These are phyloP conservation scores for Sebastes baramenuke DNA, from an alignment of 2,797 vertebrate genomes.

Conservation along the genomic window DNA sequence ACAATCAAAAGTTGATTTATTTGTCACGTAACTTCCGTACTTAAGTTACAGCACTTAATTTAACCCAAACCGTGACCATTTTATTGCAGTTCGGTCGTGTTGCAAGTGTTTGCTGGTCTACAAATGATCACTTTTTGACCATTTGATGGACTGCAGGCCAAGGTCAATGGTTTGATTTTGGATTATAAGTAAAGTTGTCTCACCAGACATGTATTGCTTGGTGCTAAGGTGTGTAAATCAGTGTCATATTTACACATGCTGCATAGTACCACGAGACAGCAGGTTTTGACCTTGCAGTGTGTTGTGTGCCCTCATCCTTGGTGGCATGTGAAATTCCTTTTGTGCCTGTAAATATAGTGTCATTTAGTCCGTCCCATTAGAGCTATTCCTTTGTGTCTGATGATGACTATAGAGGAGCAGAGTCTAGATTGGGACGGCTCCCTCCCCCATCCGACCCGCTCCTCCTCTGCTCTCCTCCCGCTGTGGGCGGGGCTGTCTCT, in stretches of 20 bases:
- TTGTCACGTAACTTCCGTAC: too few species aligned
- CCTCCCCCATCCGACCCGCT: constrained; percentile 61
- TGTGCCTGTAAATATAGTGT: background rate
- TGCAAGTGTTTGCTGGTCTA: background rate
- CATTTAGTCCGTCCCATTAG: constrained; percentile 32
- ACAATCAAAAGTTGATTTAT: too few species aligned
- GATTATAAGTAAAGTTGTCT: background rate
- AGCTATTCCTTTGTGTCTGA: constrained; percentile 61
- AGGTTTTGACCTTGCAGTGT: background rate
- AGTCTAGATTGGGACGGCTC: constrained; percentile 41
- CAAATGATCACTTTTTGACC: background rate
- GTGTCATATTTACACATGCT: background rate
- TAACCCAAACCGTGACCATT: too few species aligned
- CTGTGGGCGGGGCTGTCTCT: constrained; percentile 71
- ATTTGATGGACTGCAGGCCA: background rate
- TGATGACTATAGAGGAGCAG: constrained; percentile 32
- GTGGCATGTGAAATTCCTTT: background rate
- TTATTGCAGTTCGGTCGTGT: background rate
- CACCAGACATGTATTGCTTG: background rate
- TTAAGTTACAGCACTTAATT: too few species aligned
- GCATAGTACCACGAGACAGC: fast-evolving
- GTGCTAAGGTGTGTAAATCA: background rate
- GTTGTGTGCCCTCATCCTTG: background rate
- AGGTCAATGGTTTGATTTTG: background rate
- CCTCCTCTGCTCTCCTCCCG: constrained; percentile 46